These are phyloP conservation scores for Silurus meridionalis DNA, from an alignment of 2,113 vertebrate species.

Conservation along the genomic window DNA sequence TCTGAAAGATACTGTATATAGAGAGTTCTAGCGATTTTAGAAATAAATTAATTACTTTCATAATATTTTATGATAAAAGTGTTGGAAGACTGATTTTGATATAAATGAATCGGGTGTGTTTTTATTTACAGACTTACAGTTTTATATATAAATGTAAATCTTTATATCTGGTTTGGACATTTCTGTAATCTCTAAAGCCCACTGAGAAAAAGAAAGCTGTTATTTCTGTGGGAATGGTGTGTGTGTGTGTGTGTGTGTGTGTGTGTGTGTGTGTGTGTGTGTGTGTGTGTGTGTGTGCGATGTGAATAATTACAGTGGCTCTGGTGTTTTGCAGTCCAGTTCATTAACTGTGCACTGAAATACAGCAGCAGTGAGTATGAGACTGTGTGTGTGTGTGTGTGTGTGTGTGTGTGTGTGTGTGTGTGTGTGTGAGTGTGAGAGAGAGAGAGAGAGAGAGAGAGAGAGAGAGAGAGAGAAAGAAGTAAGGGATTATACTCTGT, in stretches of 20 bases:
- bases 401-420: no score
- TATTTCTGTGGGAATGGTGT: background rate
- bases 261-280: background rate
- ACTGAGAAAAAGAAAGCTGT: background rate
- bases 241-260: background rate
- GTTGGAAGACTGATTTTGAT: no score
- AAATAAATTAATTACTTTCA: no score
- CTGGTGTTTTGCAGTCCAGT: slow-evolving; percentile 8
- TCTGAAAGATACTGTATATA: no score
- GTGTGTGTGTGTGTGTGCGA: background rate
- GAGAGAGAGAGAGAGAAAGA: background rate
- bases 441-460: background rate
- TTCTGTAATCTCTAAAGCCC: background rate
- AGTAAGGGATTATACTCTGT: no score
- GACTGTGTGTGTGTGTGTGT: background rate
- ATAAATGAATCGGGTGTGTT: no score
- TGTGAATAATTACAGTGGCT: background rate
- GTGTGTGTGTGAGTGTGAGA: no score
- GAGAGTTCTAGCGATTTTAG: no score
- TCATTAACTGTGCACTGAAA: slow-evolving; percentile 11
- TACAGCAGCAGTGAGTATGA: slow-evolving; percentile 11
- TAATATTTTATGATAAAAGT: no score
- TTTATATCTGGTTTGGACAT: background rate
- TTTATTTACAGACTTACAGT: no score
- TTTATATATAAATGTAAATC: background rate